These are phyloP conservation scores for Lucifuga dentata DNA, from an alignment of 2,113 vertebrate species.

Conservation along the genomic window DNA sequence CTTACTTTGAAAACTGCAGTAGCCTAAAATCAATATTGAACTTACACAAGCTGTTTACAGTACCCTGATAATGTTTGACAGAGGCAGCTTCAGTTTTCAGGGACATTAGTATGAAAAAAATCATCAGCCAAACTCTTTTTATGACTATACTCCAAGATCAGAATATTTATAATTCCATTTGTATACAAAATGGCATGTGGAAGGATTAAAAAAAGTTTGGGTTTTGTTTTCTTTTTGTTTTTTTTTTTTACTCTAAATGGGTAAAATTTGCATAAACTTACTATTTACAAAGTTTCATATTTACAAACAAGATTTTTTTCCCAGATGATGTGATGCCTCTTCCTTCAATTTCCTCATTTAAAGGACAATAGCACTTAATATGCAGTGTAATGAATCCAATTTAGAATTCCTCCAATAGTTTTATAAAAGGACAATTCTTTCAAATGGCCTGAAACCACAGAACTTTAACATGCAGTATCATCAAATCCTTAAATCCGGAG, in stretches of 20 bases:
- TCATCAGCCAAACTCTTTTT: slow-evolving; percentile 3
- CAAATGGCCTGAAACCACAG: slow-evolving; percentile 16
- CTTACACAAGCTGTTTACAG: slow-evolving; percentile 64
- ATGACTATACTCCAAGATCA: too few relatives aligned
- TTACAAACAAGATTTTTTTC: background rate
- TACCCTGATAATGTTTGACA: slow-evolving; percentile 68
- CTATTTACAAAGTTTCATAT: background rate
- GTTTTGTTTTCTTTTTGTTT: too few relatives aligned
- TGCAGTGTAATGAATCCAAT: too few relatives aligned
- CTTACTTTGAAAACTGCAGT: slow-evolving; percentile 48
- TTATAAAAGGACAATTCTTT: slow-evolving; percentile 1
- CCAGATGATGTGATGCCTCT: background rate
- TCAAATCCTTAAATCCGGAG: slow-evolving; percentile 39
- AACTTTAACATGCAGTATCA: slow-evolving; percentile 19
- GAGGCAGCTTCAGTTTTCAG: slow-evolving; percentile 35
- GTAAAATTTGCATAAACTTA: too few relatives aligned
- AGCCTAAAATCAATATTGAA: slow-evolving; percentile 69
- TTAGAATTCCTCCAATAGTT: background rate
- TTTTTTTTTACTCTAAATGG: too few relatives aligned
- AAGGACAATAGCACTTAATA: background rate
- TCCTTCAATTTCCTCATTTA: background rate
- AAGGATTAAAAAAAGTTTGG: too few relatives aligned
- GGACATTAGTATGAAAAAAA: slow-evolving; percentile 17
- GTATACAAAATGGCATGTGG: too few relatives aligned
- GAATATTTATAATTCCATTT: too few relatives aligned